These are phyloP conservation scores for Hyla sarda DNA, from an alignment of 2,113 vertebrate genomes.

Conservation along the genomic window DNA sequence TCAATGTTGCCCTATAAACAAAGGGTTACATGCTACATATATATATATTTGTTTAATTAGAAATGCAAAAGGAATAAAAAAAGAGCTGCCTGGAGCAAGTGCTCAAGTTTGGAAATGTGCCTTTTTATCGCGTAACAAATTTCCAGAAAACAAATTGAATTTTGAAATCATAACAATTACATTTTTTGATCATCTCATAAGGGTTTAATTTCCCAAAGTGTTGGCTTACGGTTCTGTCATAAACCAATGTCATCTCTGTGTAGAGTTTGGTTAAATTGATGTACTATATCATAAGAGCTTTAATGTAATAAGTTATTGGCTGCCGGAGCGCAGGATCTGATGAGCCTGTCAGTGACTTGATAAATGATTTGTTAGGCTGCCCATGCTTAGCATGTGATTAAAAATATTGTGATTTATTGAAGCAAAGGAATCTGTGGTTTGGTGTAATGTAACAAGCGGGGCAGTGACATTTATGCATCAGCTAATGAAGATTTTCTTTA, in stretches of 20 bases:
- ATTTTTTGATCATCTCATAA: constrained; percentile 56
- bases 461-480: constrained; percentile 6
- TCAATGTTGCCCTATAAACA: not conserved
- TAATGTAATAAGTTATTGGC: constrained; percentile 61
- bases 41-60: not conserved
- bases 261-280: constrained; percentile 61
- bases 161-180: constrained; percentile 58
- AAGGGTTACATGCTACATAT: not conserved
- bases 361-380: constrained; percentile 59
- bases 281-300: constrained; percentile 60
- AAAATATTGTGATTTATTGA: constrained; percentile 62
- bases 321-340: constrained; percentile 49
- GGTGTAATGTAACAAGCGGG: not conserved
- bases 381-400: constrained; percentile 61
- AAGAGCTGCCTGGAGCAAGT: constrained; percentile 33
- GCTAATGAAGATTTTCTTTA: constrained; percentile 5
- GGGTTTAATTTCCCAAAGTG: constrained; percentile 59
- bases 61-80: not conserved
- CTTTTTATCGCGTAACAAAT: constrained; percentile 58
- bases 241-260: constrained; percentile 55
- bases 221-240: constrained; percentile 54
- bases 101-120: constrained; percentile 22
- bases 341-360: constrained; percentile 61
- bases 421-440: not conserved
- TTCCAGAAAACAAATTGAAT: constrained; percentile 60